Base-by-base conservation (phyloP, 2,113 vertebrate species). In the Columba janthina region DNA sequence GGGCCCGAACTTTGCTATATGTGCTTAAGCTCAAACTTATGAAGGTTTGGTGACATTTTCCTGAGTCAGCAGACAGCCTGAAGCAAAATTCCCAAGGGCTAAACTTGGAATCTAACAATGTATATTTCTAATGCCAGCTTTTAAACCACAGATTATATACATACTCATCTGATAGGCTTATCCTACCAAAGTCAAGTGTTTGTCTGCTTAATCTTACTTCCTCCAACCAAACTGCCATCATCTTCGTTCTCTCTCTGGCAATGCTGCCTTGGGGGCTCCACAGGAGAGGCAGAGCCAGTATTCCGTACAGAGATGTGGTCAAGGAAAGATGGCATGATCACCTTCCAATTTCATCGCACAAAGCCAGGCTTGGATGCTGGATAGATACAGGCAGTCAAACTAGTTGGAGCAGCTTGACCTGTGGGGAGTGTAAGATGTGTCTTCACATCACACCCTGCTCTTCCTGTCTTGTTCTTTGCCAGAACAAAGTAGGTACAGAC, bases 391-490 rank as follows among this genome's bases (percentile, higher is more conserved):
- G 90, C 90, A 89, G 96, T 88, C 88, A 72, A 92, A 96, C 96
- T 31, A 93, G 94, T 92, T 54, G 77, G 92, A 96, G 96, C 96
- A 87, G 93, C 96, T 88, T 96, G 89, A 92, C 96, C 89, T 92
- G 95, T 92, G 91, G 93, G 79, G 65, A 96, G 87, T 44, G 16
- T 20, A 53, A 56, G 40, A 50, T 79, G 87, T 79, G 51, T 95
- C 93, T 76, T 85, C 71, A 46, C 89, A 96, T 91, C 94, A 91
- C 87, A 91, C 88, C 93, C 81, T 93, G 77, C 81, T 94, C 89
- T 93, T 96, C 84, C 73, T 87, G 81, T 85, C 75, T 53, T 91
- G 61, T 36, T 74, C 84, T 82, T 54, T 82, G 60, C 77, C 77
- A 95, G 80, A 82, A 88, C 81, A 87, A 89, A 95, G 85, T 21